Percentiles rank a stretch among this genome's conserved stretches.
Evolutionary conservation across 2,113 vertebrate genomes (phyloP).

Genomic region (Rattus rattus): DNA sequence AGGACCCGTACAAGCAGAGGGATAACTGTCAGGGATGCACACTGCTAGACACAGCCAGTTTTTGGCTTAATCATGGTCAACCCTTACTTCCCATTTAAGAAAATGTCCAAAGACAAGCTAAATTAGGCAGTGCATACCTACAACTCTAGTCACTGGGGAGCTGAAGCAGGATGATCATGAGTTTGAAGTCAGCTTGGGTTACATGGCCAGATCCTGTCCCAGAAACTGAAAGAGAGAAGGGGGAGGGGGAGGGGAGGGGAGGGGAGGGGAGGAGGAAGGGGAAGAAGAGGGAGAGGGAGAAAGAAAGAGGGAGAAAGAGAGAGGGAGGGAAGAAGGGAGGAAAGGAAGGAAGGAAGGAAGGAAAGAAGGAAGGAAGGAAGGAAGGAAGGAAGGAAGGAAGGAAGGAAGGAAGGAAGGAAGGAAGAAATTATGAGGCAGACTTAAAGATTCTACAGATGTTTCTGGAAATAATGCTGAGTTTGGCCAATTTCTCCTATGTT

Average conservation of each 20-base stretch:
- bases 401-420: not conserved
- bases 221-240: not conserved
- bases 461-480: not conserved
- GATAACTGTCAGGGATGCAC: not conserved
- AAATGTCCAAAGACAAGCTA: not conserved
- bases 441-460: not conserved
- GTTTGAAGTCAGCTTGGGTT: not conserved
- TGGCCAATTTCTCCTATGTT: not conserved
- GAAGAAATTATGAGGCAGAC: not conserved
- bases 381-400: not conserved
- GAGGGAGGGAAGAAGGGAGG: no score
- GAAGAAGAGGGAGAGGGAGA: fast-evolving
- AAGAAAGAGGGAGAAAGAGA: no score
- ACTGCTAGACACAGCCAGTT: not conserved
- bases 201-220: not conserved
- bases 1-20: not conserved
- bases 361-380: not conserved
- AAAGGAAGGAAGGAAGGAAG: no score
- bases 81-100: conserved; percentile 14
- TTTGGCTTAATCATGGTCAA: not conserved
- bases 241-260: no score
- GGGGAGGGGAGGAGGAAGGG: no score
- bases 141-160: not conserved
- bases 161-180: not conserved
- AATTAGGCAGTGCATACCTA: not conserved